Evolutionary conservation across 2,113 vertebrate genomes (phyloP), one percentile per base, ranked within the genome.

Genomic region (Paramormyrops kingsleyae): DNA sequence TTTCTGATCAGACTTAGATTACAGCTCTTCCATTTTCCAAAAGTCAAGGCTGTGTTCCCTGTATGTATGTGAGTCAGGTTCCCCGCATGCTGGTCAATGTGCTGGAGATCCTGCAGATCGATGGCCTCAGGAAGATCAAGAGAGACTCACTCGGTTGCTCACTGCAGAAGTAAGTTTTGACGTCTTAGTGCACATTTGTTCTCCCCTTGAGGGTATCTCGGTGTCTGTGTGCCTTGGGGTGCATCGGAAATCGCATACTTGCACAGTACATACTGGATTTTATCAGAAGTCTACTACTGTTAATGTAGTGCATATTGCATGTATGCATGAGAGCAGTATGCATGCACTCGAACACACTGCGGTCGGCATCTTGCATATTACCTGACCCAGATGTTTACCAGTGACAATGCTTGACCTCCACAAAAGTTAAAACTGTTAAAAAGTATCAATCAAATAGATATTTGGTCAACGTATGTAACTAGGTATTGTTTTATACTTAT

Each of bases 11-110:
- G 87, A 70, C 21, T 31, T 39, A 10, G 50, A 39, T 27, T 88
- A 35, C 62, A 35, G 5, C 42, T 50, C 27, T 53, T 39, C 35
- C 39, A 21, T 42, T 62, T 27, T 84, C 88, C 92, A 7, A 39
- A 77, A 39, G 70, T 77, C 93, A 90, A 19, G n/a, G n/a, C 89
- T 91, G 8, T 49, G 39, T 42, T 21, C 39, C 53, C 21, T 44
- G 39, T 88, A 24, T 92, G 52, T 88, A 44, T 46, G 94, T 62
- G 53, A 49, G n/a, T 0, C 91, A 99, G 98, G 96, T 99, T 88
- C 98, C 98, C 6, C 96, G 96, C 91, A 91, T 91, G 24, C 96
- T 99, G 91, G 92, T 99, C 89, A 98, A 97, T 2, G 0, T 99
- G 53, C 93, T 98, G 89, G 96, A 96, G 90, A 93, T 99, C 90